Evolutionary conservation across 2,113 vertebrate species (phyloP).

Genomic region (Nothobranchius kuhntae): DNA sequence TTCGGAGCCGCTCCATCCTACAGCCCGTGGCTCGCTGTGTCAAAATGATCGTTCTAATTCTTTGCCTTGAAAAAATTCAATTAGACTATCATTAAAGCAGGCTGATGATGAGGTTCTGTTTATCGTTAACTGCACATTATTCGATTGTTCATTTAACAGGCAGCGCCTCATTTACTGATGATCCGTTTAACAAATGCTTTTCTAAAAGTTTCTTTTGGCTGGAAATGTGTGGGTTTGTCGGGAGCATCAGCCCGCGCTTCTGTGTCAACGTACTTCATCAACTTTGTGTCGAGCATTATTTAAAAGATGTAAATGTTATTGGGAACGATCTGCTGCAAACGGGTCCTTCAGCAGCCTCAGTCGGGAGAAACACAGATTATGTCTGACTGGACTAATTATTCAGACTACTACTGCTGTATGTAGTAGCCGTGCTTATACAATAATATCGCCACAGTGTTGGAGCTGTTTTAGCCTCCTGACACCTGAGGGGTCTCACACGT

Average conservation of each 20-base stretch:
- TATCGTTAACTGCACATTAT: constrained; percentile 80
- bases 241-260: constrained; percentile 2
- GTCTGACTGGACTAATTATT: no score
- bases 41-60: constrained; percentile 74
- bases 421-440: no score
- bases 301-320: no score
- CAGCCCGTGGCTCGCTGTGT: constrained; percentile 71
- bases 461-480: no score
- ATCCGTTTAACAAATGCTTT: constrained; percentile 75
- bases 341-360: no score
- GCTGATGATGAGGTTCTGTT: constrained; percentile 78
- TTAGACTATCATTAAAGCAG: constrained; percentile 76
- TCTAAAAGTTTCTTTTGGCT: constrained; percentile 68
- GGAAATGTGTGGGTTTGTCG: constrained; percentile 43
- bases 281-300: background rate
- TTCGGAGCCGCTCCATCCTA: constrained; percentile 47
- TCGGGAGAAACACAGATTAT: no score
- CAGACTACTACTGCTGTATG: no score
- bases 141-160: constrained; percentile 80
- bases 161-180: constrained; percentile 79
- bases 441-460: no score
- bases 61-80: constrained; percentile 77
- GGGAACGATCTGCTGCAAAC: no score
- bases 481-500: no score
- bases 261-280: constrained; percentile 3